phyloP scores from a whole-genome alignment of 37 sponge, comb jelly and placozoan species.

The Petrosia ficiformis region DNA sequence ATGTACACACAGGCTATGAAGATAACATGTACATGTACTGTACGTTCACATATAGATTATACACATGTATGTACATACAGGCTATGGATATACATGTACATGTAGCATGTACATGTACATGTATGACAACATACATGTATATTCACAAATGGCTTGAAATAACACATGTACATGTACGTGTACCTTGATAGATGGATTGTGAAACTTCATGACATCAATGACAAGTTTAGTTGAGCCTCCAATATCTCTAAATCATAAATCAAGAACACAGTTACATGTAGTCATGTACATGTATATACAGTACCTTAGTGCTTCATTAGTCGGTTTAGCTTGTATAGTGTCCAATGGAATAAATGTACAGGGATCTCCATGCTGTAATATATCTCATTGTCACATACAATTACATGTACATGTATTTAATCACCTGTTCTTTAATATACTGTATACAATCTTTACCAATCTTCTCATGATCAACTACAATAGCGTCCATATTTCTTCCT shows the following conservation, averaged over 20 bases:
- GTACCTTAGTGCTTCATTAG: conserved; percentile 80
- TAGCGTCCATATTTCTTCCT: conserved; percentile 94
- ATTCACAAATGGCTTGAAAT: too few relatives aligned
- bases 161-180: too few relatives aligned
- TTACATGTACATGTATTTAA: background rate
- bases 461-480: conserved; percentile 92
- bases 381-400: conserved; percentile 28
- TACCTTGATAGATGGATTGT: conserved; percentile 75
- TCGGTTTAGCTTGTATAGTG: conserved; percentile 78
- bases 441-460: conserved; percentile 95
- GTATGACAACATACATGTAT: too few relatives aligned
- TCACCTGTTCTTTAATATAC: conserved; percentile 96
- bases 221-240: conserved; percentile 81
- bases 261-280: background rate
- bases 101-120: too few relatives aligned
- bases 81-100: too few relatives aligned
- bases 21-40: background rate
- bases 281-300: conserved; percentile 3
- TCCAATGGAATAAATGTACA: conserved; percentile 92
- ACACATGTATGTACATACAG: too few relatives aligned
- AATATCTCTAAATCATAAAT: conserved; percentile 41
- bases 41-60: too few relatives aligned
- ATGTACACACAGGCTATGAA: background rate
- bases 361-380: conserved; percentile 73
- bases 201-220: conserved; percentile 78